Conservation (phyloP, 2,113 vertebrate genomes). For the Meleagris gallopavo region DNA sequence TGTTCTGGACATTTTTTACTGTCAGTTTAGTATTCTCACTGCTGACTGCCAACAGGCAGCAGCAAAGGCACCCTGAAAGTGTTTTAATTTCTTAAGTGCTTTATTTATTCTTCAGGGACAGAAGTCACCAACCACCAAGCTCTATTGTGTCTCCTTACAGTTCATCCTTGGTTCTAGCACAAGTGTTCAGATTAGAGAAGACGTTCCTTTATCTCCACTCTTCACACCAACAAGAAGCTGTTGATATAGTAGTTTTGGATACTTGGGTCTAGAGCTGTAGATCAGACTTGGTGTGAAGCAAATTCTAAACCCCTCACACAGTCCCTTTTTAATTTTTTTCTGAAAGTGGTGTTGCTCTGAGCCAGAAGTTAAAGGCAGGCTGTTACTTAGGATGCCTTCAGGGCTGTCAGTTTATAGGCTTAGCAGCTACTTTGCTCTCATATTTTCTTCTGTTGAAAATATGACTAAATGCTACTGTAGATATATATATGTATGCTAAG, state of each 20-base stretch:
- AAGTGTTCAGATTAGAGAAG: not conserved
- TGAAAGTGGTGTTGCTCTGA: not conserved
- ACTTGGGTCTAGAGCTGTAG: not conserved
- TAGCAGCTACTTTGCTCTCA: not conserved
- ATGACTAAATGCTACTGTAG: not conserved
- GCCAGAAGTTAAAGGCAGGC: not conserved
- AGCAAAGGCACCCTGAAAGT: not conserved
- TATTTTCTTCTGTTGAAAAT: not conserved
- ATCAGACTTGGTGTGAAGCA: not conserved
- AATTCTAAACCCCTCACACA: accelerated
- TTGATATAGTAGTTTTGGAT: accelerated
- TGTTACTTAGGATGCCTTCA: not conserved
- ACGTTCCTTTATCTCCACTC: accelerated
- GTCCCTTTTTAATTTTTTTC: not conserved
- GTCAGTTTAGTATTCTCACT: not conserved
- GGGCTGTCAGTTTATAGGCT: not conserved
- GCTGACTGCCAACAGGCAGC: not conserved
- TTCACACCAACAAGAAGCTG: not conserved
- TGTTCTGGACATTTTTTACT: not conserved
- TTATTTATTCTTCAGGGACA: not conserved
- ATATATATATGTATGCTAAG: not conserved
- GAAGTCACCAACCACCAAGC: not conserved
- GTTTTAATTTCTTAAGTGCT: not conserved
- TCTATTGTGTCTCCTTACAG: not conserved
- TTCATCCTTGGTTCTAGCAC: not conserved